phyloP scores from a whole-genome alignment of 1,140 invertebrate genomes.

The Gryllus bimaculatus region DNA sequence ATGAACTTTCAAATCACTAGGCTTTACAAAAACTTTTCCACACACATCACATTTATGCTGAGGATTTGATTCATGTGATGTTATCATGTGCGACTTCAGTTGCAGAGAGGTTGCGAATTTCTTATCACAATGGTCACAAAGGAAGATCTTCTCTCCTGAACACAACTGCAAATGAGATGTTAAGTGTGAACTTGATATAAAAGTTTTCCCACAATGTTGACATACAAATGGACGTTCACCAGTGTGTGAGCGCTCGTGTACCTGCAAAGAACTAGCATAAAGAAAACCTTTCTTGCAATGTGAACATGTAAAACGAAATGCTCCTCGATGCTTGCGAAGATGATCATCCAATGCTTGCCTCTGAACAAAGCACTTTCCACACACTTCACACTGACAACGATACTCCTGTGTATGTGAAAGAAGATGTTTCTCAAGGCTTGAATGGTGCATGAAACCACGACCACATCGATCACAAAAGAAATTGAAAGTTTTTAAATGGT shows the following conservation, averaged over 20 bases:
- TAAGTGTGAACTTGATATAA: constrained; percentile 20
- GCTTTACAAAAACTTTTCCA: constrained; percentile 26
- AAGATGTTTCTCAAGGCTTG: constrained; percentile 36
- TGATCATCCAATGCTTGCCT: constrained; percentile 36
- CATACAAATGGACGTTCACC: constrained; percentile 40
- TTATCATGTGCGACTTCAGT: constrained; percentile 9
- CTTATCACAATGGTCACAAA: constrained; percentile 16
- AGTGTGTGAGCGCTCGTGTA: constrained; percentile 33
- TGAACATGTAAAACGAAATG: constrained; percentile 11
- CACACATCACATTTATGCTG: constrained; percentile 26
- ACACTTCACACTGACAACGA: constrained; percentile 34
- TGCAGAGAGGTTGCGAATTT: constrained; percentile 7
- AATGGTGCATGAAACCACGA: constrained; percentile 37
- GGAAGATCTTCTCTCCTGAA: constrained; percentile 5
- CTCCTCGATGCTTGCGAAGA: constrained; percentile 29
- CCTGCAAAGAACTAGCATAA: constrained; percentile 22
- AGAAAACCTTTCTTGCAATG: constrained; percentile 27
- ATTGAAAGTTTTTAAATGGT: constrained; percentile 28
- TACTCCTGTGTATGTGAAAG: constrained; percentile 26
- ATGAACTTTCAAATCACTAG: constrained; percentile 27
- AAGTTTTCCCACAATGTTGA: constrained; percentile 24
- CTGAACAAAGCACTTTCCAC: constrained; percentile 37
- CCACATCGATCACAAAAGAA: constrained; percentile 41
- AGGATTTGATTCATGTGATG: constrained; percentile 11
- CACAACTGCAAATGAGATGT: constrained; percentile 18